Conservation (phyloP, 1,140 invertebrate genomes). For the Drosophila littoralis region DNA sequence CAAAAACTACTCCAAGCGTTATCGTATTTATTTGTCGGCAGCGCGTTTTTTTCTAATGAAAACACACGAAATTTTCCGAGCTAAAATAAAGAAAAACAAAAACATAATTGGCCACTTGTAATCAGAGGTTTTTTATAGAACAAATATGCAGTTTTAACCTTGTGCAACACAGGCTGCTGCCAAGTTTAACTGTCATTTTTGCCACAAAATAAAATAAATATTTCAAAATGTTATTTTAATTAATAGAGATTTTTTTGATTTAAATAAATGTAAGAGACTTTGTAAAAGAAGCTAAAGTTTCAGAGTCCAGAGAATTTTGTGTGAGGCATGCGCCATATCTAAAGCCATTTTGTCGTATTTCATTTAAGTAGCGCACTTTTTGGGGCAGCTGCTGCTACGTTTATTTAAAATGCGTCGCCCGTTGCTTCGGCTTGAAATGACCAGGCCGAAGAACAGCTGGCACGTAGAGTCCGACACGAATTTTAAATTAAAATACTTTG, state of each 20-base stretch:
- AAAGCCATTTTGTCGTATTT: slow-evolving; percentile 23
- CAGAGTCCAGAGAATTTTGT: no score
- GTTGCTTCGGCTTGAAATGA: slow-evolving; percentile 3
- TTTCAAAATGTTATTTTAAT: slow-evolving; percentile 1
- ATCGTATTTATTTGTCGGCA: background rate
- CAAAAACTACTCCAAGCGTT: background rate
- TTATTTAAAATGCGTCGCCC: slow-evolving; percentile 24
- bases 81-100: background rate
- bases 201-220: background rate
- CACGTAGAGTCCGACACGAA: slow-evolving; percentile 63
- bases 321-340: background rate
- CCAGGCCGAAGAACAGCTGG: slow-evolving; percentile 40
- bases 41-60: background rate
- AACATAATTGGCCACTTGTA: slow-evolving; percentile 2
- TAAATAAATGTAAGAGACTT: no score
- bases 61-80: slow-evolving; percentile 2
- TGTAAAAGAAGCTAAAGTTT: no score
- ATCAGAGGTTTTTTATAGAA: slow-evolving; percentile 2
- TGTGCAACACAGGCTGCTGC: slow-evolving; percentile 2
- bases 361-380: slow-evolving; percentile 46
- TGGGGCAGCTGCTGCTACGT: slow-evolving; percentile 15
- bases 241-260: background rate
- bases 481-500: slow-evolving; percentile 78
- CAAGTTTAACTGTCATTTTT: background rate
- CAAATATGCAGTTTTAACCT: background rate